Percentiles rank a stretch among this genome's conserved stretches.
Evolutionary conservation across 2,888 invertebrate species (phyloP).

Genomic region (Linyphia triangularis): DNA sequence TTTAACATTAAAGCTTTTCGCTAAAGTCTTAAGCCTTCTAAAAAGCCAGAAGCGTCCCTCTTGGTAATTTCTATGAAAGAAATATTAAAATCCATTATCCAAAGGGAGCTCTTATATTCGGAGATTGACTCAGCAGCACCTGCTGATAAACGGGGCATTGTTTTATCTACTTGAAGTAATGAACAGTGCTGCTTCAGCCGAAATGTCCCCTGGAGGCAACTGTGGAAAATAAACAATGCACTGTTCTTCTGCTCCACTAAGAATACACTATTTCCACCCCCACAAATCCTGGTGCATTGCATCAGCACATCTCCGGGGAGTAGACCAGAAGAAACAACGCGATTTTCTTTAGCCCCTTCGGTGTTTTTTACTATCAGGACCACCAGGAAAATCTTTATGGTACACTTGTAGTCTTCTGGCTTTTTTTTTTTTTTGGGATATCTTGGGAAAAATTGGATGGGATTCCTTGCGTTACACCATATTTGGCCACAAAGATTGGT

Average conservation of each 20-base stretch:
- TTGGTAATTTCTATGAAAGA: too few species aligned
- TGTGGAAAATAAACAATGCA: slow-evolving; percentile 21
- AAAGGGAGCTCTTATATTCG: too few species aligned
- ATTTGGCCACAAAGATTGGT: too few species aligned
- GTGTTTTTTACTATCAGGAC: slow-evolving; percentile 32
- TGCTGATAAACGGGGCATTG: not conserved
- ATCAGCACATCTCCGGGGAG: slow-evolving; percentile 7
- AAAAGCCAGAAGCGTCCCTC: too few species aligned
- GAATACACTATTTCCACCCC: slow-evolving; percentile 5
- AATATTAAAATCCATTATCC: too few species aligned
- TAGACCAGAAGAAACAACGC: not conserved
- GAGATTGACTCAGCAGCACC: too few species aligned
- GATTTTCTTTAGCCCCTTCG: slow-evolving; percentile 11
- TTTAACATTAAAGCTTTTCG: too few species aligned
- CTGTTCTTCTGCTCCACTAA: not conserved
- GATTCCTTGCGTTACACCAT: not conserved
- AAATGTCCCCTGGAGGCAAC: not conserved
- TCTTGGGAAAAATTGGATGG: not conserved
- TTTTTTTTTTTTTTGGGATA: slow-evolving; percentile 2
- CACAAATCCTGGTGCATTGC: slow-evolving; percentile 37
- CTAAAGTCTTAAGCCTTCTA: too few species aligned
- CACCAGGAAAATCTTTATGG: slow-evolving; percentile 32
- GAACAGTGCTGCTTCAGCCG: not conserved
- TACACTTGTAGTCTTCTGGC: slow-evolving; percentile 14
- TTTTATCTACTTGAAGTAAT: slow-evolving; percentile 4